Evolutionary conservation across 2,797 vertebrate genomes (phyloP).

Genomic region (Gymnoscopelus braueri): DNA sequence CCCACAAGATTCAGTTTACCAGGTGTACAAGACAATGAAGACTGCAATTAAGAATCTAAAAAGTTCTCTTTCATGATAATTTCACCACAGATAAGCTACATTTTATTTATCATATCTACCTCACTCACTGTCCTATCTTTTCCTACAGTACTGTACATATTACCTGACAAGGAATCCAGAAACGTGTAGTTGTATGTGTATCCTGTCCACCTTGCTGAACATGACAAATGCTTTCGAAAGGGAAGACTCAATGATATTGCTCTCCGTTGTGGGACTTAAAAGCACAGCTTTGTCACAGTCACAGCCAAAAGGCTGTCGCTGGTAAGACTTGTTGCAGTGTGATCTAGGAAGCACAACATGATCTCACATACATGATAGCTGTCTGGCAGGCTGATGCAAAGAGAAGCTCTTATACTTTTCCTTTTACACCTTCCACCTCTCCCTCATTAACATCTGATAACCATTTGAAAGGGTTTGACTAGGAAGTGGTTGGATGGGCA

Average conservation of each 20-base stretch:
- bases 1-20: not conserved
- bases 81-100: conserved; percentile 16
- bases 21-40: conserved; percentile 8
- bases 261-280: conserved; percentile 52
- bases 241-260: conserved; percentile 80
- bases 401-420: conserved; percentile 35
- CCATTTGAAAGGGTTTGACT: conserved; percentile 52
- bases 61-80: conserved; percentile 23
- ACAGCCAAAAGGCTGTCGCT: conserved; percentile 23
- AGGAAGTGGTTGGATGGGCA: conserved; percentile 71
- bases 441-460: conserved; percentile 23
- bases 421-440: conserved; percentile 28
- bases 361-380: conserved; percentile 25
- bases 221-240: conserved; percentile 50
- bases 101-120: conserved; percentile 13
- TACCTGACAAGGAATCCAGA: conserved; percentile 33
- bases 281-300: conserved; percentile 35
- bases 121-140: conserved; percentile 5
- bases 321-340: conserved; percentile 38
- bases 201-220: conserved; percentile 41
- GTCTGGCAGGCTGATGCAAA: conserved; percentile 28
- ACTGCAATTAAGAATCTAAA: conserved; percentile 47
- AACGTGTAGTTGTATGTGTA: conserved; percentile 26
- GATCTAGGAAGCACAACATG: conserved; percentile 38
- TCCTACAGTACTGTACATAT: not conserved